Conservation (phyloP, 2,113 vertebrate genomes). For the Thymallus thymallus region DNA sequence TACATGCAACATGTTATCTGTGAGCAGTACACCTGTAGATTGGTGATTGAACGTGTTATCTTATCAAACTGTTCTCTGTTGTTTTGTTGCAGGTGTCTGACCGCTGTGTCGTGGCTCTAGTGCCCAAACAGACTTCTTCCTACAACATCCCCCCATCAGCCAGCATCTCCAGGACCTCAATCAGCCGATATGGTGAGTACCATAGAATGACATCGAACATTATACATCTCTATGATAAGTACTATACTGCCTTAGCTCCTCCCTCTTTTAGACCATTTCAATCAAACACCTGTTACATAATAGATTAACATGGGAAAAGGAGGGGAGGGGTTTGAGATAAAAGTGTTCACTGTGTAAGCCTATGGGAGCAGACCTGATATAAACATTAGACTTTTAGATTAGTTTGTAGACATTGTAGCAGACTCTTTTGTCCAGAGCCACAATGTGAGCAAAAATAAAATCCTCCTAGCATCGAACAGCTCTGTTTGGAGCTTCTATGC, state of each 20-base stretch:
- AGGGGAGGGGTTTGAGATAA: too few relatives aligned
- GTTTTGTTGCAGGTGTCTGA: slow-evolving; percentile 88
- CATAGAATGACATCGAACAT: not conserved
- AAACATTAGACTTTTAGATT: too few relatives aligned
- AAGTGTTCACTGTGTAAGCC: too few relatives aligned
- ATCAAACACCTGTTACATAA: too few relatives aligned
- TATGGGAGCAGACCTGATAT: too few relatives aligned
- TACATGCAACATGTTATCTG: not conserved
- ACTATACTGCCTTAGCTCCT: too few relatives aligned
- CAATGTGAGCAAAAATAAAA: too few relatives aligned
- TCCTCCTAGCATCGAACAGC: slow-evolving; percentile 13
- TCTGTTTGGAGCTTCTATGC: slow-evolving; percentile 5
- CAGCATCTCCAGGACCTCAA: slow-evolving; percentile 93
- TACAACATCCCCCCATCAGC: slow-evolving; percentile 96
- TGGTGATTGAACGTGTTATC: not conserved
- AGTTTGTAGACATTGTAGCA: too few relatives aligned
- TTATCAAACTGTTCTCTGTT: not conserved
- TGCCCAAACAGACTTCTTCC: slow-evolving; percentile 97
- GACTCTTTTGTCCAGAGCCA: too few relatives aligned
- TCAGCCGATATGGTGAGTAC: slow-evolving; percentile 93
- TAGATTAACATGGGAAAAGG: too few relatives aligned
- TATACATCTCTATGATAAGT: too few relatives aligned
- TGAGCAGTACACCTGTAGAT: not conserved
- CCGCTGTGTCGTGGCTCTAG: slow-evolving; percentile 93
- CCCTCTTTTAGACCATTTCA: too few relatives aligned